Evolutionary conservation across 2,888 invertebrate genomes (phyloP), one percentile per base, ranked within the genome.

Genomic region (Pheosia gnoma): DNA sequence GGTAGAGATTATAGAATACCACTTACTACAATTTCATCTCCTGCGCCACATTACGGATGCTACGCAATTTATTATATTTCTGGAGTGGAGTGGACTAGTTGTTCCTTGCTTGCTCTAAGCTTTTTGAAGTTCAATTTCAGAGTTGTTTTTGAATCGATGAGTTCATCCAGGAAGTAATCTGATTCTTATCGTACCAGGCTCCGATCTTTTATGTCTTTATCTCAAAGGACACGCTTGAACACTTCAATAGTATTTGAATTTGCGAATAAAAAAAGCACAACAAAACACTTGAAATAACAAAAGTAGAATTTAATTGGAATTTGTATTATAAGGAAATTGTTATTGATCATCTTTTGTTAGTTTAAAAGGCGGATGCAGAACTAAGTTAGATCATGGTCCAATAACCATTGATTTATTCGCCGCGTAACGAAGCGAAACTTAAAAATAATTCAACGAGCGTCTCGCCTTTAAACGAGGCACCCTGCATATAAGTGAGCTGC

Each of bases 271-370:
- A 45, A 57, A 57, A 39, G 4, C 55, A 0, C n/a, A 57, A 57
- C 45, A 57, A 57, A 56, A 56, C 56, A 41, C 13, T 41, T 45
- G 10, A 45, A 36, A 43, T 45, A 45, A 57, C 57, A 43, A 57
- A 56, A 41, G 56, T 41, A 11, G 53, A 53, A 56, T 56, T 57
- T 57, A 45, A 57, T 57, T 57, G 45, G 11, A 57, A 6, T 57
- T 57, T 57, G 11, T 45, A 57, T 56, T 57, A 45, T 45, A 57
- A 57, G 43, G 57, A 36, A 56, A 57, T 57, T 45, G 57, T n/a
- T 45, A 57, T 25, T 39, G 25, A 45, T 45, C 13, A 55, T 43
- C 41, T 57, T 45, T 45, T 57, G 57, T 57, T 51, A 25, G n/a
- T 47, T 25, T 25, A 25, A n/a, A 47, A 47, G 11, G n/a, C 47